phyloP scores from a whole-genome alignment of 1,140 invertebrate genomes.

The Eulimnadia texana region DNA sequence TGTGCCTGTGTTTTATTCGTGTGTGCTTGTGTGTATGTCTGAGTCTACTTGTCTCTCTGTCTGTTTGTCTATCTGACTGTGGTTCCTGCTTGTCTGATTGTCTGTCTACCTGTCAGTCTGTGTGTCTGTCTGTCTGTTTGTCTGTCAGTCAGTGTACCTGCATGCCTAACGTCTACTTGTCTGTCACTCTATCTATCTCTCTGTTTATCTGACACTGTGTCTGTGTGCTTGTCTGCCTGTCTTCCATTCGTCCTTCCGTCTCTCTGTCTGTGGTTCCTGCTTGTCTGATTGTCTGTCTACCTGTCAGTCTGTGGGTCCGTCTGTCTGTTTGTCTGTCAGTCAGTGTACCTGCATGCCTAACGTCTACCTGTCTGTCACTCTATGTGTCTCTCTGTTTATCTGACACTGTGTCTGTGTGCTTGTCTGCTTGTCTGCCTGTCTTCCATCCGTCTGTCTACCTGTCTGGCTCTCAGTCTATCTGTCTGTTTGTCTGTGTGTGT shows the following conservation, averaged over 20 bases:
- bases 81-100: neutral
- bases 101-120: neutral
- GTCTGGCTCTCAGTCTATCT: constrained; percentile 4
- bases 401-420: neutral
- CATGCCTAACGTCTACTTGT: neutral
- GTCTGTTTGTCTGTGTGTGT: neutral
- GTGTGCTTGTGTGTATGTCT: too few relatives aligned
- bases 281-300: neutral
- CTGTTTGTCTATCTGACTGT: neutral
- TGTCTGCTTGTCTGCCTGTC: neutral
- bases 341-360: too few relatives aligned
- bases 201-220: neutral
- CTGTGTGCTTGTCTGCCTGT: neutral
- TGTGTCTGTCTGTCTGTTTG: neutral
- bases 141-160: neutral
- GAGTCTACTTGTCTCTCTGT: too few relatives aligned
- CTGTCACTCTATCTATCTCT: neutral
- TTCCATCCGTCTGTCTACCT: neutral
- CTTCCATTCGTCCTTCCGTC: neutral
- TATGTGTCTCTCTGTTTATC: neutral
- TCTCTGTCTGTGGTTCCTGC: neutral
- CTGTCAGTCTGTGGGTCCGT: neutral
- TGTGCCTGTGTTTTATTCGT: too few relatives aligned
- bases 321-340: neutral
- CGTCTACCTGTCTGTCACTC: neutral